Evolutionary conservation across 2,797 vertebrate genomes (phyloP).

Genomic region (Setipinna tenuifilis): DNA sequence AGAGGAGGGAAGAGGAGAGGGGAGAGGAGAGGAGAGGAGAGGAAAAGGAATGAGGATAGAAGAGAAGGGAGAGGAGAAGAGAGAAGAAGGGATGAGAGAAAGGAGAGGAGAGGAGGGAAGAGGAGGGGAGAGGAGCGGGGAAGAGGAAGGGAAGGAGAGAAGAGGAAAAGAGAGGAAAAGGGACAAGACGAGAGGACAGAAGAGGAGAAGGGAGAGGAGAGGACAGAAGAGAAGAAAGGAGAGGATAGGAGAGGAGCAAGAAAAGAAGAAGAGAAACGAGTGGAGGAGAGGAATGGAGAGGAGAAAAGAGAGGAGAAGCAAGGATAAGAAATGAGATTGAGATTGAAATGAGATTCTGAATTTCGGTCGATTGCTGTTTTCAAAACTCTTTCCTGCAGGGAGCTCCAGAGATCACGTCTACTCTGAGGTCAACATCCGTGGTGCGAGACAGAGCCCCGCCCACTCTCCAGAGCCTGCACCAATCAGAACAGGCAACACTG

Average conservation of each 20-base stretch:
- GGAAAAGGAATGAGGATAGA: not conserved
- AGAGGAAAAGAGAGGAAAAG: too few relatives aligned
- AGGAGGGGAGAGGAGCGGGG: not conserved
- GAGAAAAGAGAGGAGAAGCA: too few relatives aligned
- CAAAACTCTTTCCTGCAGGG: constrained; percentile 22
- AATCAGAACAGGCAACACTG: not conserved
- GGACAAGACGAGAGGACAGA: too few relatives aligned
- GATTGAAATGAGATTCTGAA: too few relatives aligned
- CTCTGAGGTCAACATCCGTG: constrained; percentile 62
- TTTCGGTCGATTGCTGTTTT: not conserved
- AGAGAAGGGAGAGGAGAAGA: not conserved
- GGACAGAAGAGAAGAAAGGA: too few relatives aligned
- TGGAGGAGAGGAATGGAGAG: too few relatives aligned
- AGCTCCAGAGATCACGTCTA: constrained; percentile 52
- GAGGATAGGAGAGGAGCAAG: too few relatives aligned
- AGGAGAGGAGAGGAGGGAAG: not conserved
- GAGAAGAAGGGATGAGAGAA: not conserved
- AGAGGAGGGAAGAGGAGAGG: not conserved
- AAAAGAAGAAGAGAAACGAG: too few relatives aligned
- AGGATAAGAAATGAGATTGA: too few relatives aligned
- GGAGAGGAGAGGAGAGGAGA: not conserved
- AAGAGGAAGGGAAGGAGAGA: not conserved
- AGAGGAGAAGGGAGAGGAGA: too few relatives aligned
- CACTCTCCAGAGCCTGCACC: constrained; percentile 22
- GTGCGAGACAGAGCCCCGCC: constrained; percentile 30